A percentile compares a stretch with the other conserved stretches of the same genome.
These are phyloP conservation scores for Aleiodes testaceus DNA, from an alignment of 2,888 invertebrate genomes.

Conservation along the genomic window DNA sequence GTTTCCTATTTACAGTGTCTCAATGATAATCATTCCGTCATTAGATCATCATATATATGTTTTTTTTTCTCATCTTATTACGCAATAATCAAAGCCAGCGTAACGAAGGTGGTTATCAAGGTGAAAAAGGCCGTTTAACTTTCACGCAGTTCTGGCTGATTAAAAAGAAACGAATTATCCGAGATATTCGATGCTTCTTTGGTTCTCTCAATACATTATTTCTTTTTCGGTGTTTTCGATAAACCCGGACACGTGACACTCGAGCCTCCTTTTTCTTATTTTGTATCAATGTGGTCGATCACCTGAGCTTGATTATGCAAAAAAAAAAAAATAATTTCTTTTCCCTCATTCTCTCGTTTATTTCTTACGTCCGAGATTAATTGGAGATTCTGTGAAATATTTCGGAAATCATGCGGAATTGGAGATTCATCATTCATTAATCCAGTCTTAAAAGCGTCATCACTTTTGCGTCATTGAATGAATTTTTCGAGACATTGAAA, in stretches of 20 bases:
- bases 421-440: too few relatives aligned
- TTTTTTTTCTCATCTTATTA: slow-evolving; percentile 18
- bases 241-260: too few relatives aligned
- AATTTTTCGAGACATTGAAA: too few relatives aligned
- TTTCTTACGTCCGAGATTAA: neutral
- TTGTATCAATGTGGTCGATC: slow-evolving; percentile 2
- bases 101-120: slow-evolving; percentile 37
- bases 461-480: too few relatives aligned
- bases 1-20: neutral
- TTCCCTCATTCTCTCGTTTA: neutral
- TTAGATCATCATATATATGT: slow-evolving; percentile 42
- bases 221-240: neutral
- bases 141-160: slow-evolving; percentile 37
- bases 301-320: neutral
- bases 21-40: slow-evolving; percentile 25
- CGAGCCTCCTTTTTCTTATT: neutral
- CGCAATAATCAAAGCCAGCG: slow-evolving; percentile 30
- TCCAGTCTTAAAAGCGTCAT: too few relatives aligned
- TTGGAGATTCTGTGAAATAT: too few relatives aligned
- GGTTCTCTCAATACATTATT: neutral
- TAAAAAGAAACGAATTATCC: slow-evolving; percentile 20
- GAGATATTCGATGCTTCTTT: slow-evolving; percentile 10
- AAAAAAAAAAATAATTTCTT: neutral
- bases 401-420: too few relatives aligned
- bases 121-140: slow-evolving; percentile 39